These are phyloP conservation scores for Pituophis catenifer DNA, from an alignment of 2,113 vertebrate species.

Conservation along the genomic window DNA sequence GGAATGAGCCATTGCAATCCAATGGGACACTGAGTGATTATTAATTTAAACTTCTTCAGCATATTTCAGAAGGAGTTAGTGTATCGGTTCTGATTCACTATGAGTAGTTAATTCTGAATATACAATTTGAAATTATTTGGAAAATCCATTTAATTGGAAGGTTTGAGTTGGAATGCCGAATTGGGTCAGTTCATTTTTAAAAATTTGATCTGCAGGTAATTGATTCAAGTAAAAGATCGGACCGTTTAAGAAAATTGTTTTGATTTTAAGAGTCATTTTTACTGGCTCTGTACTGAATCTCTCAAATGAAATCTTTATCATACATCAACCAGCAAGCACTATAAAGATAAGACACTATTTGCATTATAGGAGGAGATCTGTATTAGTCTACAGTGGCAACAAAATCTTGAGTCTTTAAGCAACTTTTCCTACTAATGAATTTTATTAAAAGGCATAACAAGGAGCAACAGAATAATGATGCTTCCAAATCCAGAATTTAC, in stretches of 20 bases:
- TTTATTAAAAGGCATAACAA: background rate
- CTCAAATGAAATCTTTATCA: background rate
- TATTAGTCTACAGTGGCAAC: background rate
- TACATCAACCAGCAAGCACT: background rate
- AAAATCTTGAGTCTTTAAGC: background rate
- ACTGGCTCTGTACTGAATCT: background rate
- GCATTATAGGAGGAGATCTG: background rate
- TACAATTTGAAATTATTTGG: background rate
- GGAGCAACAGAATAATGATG: background rate
- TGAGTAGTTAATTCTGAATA: background rate
- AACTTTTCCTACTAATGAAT: background rate
- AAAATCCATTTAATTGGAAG: background rate
- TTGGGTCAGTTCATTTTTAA: background rate
- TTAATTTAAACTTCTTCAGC: background rate
- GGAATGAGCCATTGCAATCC: too few species aligned
- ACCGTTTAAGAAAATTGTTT: background rate
- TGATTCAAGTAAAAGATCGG: background rate
- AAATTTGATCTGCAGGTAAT: background rate
- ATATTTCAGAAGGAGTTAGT: background rate
- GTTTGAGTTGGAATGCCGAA: background rate
- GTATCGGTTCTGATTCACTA: background rate
- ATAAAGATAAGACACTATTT: background rate
- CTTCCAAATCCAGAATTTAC: background rate
- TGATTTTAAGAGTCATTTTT: background rate
- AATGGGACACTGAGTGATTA: background rate